Base-by-base conservation (phyloP, 2,888 invertebrate species). In the Myopa testacea region DNA sequence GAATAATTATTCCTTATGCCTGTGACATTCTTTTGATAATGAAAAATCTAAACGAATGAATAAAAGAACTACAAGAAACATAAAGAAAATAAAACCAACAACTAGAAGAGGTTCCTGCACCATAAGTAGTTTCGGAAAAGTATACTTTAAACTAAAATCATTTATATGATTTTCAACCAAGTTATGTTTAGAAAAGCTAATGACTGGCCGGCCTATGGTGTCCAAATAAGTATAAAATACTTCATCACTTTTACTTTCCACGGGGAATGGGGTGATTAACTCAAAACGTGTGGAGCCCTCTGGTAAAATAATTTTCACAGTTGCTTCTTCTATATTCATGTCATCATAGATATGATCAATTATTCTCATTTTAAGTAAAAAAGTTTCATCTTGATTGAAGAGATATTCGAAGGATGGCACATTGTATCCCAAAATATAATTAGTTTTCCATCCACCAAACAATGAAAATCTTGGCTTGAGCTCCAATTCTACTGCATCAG, bases 391-490 rank as follows among this genome's bases (percentile, higher is more conserved):
- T 80, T 92, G 92, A 73, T 94, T 94, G 88, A 93, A 98, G 45
- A 99, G 91, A 89, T 98, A 98, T 87, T 98, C 98, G 87, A 98
- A 98, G 83, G 98, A 97, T 4, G 99, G 99, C 0, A 99, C 95
- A 90, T 98, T 98, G 91, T 98, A 98, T 4, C 99, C 99, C 69
- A 99, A 91, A 63, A 95, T 95, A 89, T 99, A 99, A 83, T 97
- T 96, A 10, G 98, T 98, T 89, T 96, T 96, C 99, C 99, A 99
- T 16, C 99, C 99, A 76, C 99, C 99, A 89, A 99, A 99, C 5
- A 99, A 91, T 4, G 99, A 99, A 89, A 98, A 99, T 84, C 99
- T 92, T 0, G 99, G 99, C 72, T 97, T 92, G n/a, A 99, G 91
- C 85, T 98, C 98, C 4, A 99, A 90, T 86, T 99, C 98, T 8